These are phyloP conservation scores for Drosophila colorata DNA, from an alignment of 2,888 invertebrate species.

Conservation along the genomic window DNA sequence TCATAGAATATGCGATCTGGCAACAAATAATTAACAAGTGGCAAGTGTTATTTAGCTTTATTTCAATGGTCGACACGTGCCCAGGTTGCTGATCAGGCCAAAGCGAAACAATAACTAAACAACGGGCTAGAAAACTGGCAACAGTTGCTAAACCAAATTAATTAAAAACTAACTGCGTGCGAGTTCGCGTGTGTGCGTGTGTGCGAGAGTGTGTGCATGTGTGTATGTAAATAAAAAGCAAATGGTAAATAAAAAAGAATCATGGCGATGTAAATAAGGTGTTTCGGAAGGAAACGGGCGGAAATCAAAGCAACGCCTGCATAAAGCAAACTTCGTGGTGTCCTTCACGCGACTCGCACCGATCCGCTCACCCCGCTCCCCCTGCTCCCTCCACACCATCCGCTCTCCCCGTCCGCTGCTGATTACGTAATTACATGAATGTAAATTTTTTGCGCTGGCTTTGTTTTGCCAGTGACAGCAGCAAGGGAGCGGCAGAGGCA, in stretches of 20 bases:
- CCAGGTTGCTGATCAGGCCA: constrained; percentile 43
- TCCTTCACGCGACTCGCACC: constrained; percentile 18
- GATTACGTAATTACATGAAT: constrained; percentile 71
- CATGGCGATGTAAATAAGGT: constrained; percentile 39
- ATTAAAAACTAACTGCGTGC: constrained; percentile 48
- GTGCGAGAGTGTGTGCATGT: constrained; percentile 4
- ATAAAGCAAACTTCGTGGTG: constrained; percentile 42
- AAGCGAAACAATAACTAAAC: constrained; percentile 42
- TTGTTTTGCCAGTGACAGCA: constrained; percentile 28
- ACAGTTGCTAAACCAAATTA: constrained; percentile 62
- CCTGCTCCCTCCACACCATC: not conserved
- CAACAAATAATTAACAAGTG: constrained; percentile 35
- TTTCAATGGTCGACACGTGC: constrained; percentile 35
- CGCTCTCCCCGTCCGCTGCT: constrained; percentile 21
- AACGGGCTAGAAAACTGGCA: constrained; percentile 31
- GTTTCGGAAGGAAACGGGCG: constrained; percentile 42
- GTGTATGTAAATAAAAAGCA: constrained; percentile 17
- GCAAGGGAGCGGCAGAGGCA: constrained; percentile 3
- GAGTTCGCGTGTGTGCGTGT: constrained; percentile 5
- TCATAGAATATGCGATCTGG: not conserved
- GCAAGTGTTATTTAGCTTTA: constrained; percentile 18
- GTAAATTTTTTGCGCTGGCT: constrained; percentile 49
- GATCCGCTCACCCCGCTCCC: not conserved
- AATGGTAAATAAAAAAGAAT: constrained; percentile 11
- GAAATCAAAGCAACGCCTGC: constrained; percentile 59